These are phyloP conservation scores for Antigone vipio DNA, from an alignment of 2,113 vertebrate genomes.

Conservation along the genomic window DNA sequence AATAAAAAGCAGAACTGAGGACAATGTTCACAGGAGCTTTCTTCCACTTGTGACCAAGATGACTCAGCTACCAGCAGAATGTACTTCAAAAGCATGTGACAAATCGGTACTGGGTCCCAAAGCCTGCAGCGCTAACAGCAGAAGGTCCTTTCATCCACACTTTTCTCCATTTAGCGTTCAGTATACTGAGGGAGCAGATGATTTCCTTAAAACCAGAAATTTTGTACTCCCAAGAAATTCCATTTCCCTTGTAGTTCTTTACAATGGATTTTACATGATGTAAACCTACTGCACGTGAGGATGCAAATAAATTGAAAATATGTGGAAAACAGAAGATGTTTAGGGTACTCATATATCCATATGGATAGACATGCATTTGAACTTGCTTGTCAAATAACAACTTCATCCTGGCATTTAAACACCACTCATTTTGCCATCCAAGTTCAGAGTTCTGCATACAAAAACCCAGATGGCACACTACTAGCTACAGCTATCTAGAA, in stretches of 20 bases:
- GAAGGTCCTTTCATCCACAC: background rate
- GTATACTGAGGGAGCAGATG: fast-evolving
- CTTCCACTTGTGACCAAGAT: background rate
- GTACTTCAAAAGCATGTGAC: fast-evolving
- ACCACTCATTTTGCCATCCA: background rate
- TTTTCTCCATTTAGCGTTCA: background rate
- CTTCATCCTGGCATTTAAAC: background rate
- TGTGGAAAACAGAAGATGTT: background rate
- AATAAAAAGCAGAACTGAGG: background rate
- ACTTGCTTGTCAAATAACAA: background rate
- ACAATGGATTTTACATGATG: background rate
- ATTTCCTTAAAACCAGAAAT: background rate
- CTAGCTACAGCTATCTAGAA: background rate
- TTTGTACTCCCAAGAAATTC: background rate
- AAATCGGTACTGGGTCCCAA: background rate
- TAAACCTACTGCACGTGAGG: background rate
- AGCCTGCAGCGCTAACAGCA: background rate
- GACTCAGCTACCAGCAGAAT: background rate
- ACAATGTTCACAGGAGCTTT: background rate
- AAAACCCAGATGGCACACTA: background rate
- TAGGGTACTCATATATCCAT: background rate
- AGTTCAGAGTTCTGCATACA: background rate
- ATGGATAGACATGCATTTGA: background rate
- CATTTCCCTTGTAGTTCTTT: background rate
- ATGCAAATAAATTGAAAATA: background rate